Evolutionary conservation across 53 echinoderm and acorn worm genomes (phyloP).

Genomic region (Zoroaster sp.): DNA sequence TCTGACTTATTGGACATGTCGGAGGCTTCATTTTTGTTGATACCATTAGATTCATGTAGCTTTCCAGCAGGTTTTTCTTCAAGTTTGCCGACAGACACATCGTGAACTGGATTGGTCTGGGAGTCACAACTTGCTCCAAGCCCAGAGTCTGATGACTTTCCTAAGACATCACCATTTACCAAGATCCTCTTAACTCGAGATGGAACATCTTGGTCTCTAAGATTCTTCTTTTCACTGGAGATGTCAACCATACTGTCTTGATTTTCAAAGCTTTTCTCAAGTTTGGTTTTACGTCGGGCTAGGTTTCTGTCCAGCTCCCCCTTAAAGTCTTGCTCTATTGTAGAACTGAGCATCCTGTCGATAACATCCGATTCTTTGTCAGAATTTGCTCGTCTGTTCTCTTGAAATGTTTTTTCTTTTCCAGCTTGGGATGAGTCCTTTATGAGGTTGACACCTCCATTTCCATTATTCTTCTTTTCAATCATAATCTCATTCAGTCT

Average conservation of each 20-base stretch:
- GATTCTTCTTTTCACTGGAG: not conserved
- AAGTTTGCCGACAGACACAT: not conserved
- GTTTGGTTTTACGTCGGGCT: not conserved
- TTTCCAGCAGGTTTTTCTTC: not conserved
- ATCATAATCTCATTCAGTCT: slow-evolving; percentile 8
- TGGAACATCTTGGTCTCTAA: not conserved
- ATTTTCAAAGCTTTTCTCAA: not conserved
- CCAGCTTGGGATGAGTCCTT: not conserved
- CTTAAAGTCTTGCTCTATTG: slow-evolving; percentile 14
- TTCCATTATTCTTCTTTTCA: not conserved
- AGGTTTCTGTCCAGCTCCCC: slow-evolving; percentile 26
- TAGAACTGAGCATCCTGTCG: slow-evolving; percentile 12
- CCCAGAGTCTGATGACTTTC: not conserved
- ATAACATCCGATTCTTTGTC: not conserved
- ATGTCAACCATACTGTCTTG: not conserved
- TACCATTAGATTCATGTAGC: not conserved
- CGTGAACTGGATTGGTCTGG: not conserved
- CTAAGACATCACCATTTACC: not conserved
- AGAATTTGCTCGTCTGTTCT: not conserved
- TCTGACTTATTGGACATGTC: not conserved
- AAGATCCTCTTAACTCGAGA: not conserved
- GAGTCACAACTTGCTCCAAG: slow-evolving; percentile 36
- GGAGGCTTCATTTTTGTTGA: not conserved
- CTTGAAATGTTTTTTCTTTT: not conserved
- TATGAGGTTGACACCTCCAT: not conserved